Base-by-base conservation (phyloP, 2,888 invertebrate species). In the Globia sparganii region DNA sequence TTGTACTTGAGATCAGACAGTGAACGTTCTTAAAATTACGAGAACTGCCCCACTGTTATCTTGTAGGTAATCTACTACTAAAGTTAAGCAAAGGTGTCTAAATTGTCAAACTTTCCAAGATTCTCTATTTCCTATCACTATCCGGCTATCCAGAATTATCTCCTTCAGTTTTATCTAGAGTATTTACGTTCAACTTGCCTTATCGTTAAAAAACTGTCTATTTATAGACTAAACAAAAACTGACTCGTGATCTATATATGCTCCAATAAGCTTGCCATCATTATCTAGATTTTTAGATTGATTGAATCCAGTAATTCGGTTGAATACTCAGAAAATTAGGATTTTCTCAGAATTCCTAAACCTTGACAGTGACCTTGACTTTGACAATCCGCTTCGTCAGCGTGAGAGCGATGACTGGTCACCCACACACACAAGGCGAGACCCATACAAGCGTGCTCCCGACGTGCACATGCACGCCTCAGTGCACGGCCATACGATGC, bases 401-500 rank as follows among this genome's bases (percentile, higher is more conserved):
- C 89, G 85, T 88, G 82, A 90, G 89, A 92, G 88, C 91, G 87
- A 89, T 88, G 88, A 86, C 84, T 87, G 91, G 86, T 87, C 92
- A 93, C 88, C 62, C 90, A 89, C 91, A 92, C 92, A 92, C 73
- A 78, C 78, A 66, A 83, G 85, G 53, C 65, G 37, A 62, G 71
- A 86, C 90, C 84, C 92, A 93, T 92, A 94, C 92, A 90, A 71
- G 71, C 71, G 74, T 79, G 69, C 21, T 67, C 72, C 67, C 67
- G 25, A 76, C 80, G 81, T 87, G 83, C 72, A 87, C 68, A 84
- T 83, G 67, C 85, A 95, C 93, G 95, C 94, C 95, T 95, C 94
- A 96, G 95, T 95, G 96, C 95, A 92, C 95, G 92, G 90, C 94
- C 91, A 94, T 92, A 95, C 96, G 94, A 95, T 96, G 96, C 95